Base-by-base conservation (phyloP, 2,797 vertebrate species). In the Malurus splendens region DNA sequence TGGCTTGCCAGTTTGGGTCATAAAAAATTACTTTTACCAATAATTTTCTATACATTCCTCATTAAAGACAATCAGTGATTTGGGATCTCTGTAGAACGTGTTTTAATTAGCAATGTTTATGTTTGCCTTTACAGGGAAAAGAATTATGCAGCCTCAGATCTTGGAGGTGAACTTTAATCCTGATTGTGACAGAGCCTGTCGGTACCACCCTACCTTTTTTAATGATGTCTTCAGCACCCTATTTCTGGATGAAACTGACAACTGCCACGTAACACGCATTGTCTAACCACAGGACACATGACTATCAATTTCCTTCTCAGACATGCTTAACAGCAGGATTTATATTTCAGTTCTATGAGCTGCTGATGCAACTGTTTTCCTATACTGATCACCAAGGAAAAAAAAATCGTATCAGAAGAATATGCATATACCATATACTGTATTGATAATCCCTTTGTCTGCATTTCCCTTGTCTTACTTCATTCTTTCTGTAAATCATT, bases 101-200 rank as follows among this genome's bases (percentile, higher is more conserved):
- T 54, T 30, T n/a, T 62, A 77, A 92, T 52, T 38, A n/a, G 20
- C 38, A 38, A 0, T 38, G 41, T 77, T 42, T 92, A 20, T 82
- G 30, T 82, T 84, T 77, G 30, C 23, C 61, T 64, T 85, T 74
- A 59, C 95, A 99, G 99, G 98, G 66, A 97, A 96, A 38, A 97
- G 81, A 5, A 78, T 96, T 74, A 99, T 99, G 98, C 97, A 97
- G 94, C 99, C 99, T 39, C 98, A 99, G 96, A 98, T 99, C 87
- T 94, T 99, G 71, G 99, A 99, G 96, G 96, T 99, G 76, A 99
- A 99, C 93, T 99, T 99, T 75, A 98, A 98, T 91, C 99, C 99
- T 0, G 99, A 99, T 96, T 99, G 99, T 6, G 96, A 97, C 19
- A 96, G 99, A 36, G 99, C 99, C 91, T 99, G 99, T 96, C 96